A percentile compares a stretch with the other conserved stretches of the same genome.
Evolutionary conservation across 2,113 vertebrate genomes (phyloP).

Genomic region (Syngnathus scovelli): DNA sequence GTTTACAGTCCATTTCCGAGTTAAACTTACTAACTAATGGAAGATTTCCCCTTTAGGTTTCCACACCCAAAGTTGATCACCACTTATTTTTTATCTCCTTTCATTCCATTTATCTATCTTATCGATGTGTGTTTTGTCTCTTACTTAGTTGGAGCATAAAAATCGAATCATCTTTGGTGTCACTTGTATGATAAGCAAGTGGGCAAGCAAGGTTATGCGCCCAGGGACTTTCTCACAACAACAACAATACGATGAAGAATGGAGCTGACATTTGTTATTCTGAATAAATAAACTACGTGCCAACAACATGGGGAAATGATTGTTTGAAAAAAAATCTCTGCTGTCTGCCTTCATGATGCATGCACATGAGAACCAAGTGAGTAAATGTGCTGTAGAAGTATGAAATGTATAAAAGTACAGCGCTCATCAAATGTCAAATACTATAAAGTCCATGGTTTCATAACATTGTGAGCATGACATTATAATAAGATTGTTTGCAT

Average conservation of each 20-base stretch:
- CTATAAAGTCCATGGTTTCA: too few relatives aligned
- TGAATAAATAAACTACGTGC: not conserved
- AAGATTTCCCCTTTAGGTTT: not conserved
- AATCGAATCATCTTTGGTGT: slow-evolving; percentile 30
- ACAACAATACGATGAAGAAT: slow-evolving; percentile 6
- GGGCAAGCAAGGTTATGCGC: slow-evolving; percentile 45
- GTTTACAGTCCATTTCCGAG: slow-evolving; percentile 12
- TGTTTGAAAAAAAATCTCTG: not conserved
- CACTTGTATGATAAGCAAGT: slow-evolving; percentile 43
- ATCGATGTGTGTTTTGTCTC: slow-evolving; percentile 14
- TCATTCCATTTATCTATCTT: slow-evolving; percentile 2
- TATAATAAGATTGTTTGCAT: too few relatives aligned
- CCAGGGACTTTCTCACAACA: slow-evolving; percentile 40
- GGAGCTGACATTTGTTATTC: not conserved
- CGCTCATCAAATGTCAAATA: too few relatives aligned
- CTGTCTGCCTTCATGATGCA: too few relatives aligned
- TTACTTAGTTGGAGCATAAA: slow-evolving; percentile 23
- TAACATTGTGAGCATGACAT: too few relatives aligned
- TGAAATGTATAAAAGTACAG: too few relatives aligned
- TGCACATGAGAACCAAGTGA: not conserved
- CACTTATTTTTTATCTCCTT: slow-evolving; percentile 25
- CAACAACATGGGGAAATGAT: not conserved
- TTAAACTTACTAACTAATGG: not conserved
- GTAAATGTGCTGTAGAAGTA: too few relatives aligned
- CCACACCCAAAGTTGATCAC: slow-evolving; percentile 11